Evolutionary conservation across 1,140 invertebrate species (phyloP), one percentile per base, ranked within the genome.

Genomic region (Fopius arisanus): DNA sequence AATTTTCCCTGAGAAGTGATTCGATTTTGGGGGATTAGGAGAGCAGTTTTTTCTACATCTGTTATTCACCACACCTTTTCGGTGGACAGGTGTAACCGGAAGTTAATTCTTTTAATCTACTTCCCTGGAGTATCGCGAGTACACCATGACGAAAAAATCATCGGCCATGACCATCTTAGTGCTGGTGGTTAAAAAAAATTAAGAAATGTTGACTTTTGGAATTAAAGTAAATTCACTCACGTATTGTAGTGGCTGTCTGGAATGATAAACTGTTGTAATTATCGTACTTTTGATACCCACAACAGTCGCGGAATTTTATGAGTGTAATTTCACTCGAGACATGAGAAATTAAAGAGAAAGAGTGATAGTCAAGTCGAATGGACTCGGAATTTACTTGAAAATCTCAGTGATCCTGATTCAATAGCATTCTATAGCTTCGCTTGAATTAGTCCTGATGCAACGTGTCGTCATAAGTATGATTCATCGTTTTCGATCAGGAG

Each of bases 381-480:
- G 16, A 4, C 16, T 67, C 33, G 29, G 3, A 1, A 59, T 14
- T 23, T 63, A 63, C 23, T 63, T 63, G 6, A n/a, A 63, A 29
- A 28, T 63, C 59, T 37, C 9, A 67, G 19, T 29, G 26, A 19
- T 16, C 63, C 21, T n/a, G 12, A 12, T 41, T 37, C n/a, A 16
- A 68, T 26, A 10, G 37, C 16, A 29, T 5, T 16, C 31, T 43
- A 40, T n/a, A 41, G 37, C 5, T 14, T 63, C 26, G 65, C 41
- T 67, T 73, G 71, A 73, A 40, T 73, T 48, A 28, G 5, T 59
- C 21, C 43, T 48, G 33, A 40, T 26, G 70, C 48, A 29, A 66
- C 40, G 54, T 62, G 66, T 68, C 72, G 72, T 73, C 66, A 73
- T 31, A 31, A 59, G 66, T 33, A 73, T 73, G 72, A 73, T 68